Conservation (phyloP, 2,888 invertebrate species). For the Allolobophora icterica region DNA sequence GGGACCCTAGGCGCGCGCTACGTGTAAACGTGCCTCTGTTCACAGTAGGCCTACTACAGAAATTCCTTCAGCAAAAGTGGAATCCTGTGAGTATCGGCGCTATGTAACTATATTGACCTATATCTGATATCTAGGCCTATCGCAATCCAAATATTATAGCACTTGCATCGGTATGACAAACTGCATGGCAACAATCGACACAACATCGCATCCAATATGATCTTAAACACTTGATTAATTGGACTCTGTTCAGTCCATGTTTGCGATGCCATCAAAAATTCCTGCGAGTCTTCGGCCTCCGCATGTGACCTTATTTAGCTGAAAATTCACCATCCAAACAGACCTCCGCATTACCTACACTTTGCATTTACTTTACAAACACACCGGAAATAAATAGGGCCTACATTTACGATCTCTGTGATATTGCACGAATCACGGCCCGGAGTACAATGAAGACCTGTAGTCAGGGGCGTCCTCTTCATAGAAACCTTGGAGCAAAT, state of each 20-base stretch:
- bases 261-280: conserved; percentile 8
- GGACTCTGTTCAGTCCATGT: neutral
- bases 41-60: too few relatives aligned
- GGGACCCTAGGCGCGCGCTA: too few relatives aligned
- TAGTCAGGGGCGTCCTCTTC: too few relatives aligned
- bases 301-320: neutral
- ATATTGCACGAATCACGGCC: too few relatives aligned
- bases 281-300: neutral
- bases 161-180: neutral
- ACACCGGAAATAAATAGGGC: too few relatives aligned
- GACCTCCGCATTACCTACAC: neutral
- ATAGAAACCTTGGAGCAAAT: too few relatives aligned
- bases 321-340: neutral
- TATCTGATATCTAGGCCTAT: neutral
- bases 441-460: too few relatives aligned
- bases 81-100: too few relatives aligned
- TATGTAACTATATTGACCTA: neutral
- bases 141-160: neutral
- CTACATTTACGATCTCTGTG: too few relatives aligned
- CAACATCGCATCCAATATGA: neutral
- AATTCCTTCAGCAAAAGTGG: too few relatives aligned
- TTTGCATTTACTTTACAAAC: too few relatives aligned
- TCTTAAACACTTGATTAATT: neutral
- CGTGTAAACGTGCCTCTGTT: too few relatives aligned
- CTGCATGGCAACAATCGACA: neutral